phyloP scores from a whole-genome alignment of 2,113 vertebrate species.

The Podarcis cretensis region DNA sequence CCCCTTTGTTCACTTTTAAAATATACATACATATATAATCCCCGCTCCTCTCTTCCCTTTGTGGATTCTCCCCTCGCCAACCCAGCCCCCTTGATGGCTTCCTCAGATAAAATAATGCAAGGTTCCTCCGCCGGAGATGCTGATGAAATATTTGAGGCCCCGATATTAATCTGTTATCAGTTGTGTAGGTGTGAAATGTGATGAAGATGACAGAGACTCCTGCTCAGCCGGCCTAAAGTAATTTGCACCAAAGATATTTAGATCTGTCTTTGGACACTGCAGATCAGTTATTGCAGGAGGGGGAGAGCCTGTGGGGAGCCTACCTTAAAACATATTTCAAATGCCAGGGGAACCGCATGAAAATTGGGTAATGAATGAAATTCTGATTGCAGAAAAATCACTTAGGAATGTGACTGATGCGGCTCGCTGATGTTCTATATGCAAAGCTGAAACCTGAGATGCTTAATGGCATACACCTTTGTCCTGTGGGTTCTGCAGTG shows the following conservation, averaged over 20 bases:
- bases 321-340: slow-evolving; percentile 83
- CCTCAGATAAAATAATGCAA: slow-evolving; percentile 76
- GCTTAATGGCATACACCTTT: slow-evolving; percentile 43
- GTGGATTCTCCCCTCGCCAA: slow-evolving; percentile 48
- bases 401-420: slow-evolving; percentile 68
- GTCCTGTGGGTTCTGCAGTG: slow-evolving; percentile 21
- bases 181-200: slow-evolving; percentile 80
- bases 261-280: slow-evolving; percentile 76
- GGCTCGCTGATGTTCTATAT: slow-evolving; percentile 47
- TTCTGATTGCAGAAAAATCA: slow-evolving; percentile 81
- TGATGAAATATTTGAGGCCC: slow-evolving; percentile 82
- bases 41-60: slow-evolving; percentile 18
- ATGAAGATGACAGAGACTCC: slow-evolving; percentile 81
- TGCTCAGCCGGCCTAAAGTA: slow-evolving; percentile 77
- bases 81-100: slow-evolving; percentile 50
- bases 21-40: neutral
- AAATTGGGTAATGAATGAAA: slow-evolving; percentile 86
- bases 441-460: slow-evolving; percentile 60
- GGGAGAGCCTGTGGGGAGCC: slow-evolving; percentile 74
- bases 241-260: slow-evolving; percentile 85
- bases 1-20: neutral
- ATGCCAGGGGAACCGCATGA: slow-evolving; percentile 76
- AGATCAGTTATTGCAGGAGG: slow-evolving; percentile 77
- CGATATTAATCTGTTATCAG: slow-evolving; percentile 85
- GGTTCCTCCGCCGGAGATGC: slow-evolving; percentile 69